phyloP scores from a whole-genome alignment of 2,888 invertebrate species.

The Limnephilus rhombicus region DNA sequence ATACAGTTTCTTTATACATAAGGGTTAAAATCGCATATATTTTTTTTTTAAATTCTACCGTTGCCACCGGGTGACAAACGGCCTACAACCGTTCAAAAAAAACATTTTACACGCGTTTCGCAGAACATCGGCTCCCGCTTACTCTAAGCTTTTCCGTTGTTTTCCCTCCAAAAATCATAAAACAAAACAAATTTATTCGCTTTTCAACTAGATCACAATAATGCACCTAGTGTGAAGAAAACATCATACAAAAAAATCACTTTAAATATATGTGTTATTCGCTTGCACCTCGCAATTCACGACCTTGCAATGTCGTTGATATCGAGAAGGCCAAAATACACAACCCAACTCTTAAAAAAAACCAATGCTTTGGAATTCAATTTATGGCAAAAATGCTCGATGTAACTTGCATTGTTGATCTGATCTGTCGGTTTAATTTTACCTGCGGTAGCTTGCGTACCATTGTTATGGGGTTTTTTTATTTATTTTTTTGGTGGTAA shows the following conservation, averaged over 20 bases:
- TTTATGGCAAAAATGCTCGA: neutral
- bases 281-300: neutral
- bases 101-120: too few species aligned
- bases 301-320: slow-evolving; percentile 23
- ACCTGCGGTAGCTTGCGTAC: neutral
- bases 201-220: too few species aligned
- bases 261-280: neutral
- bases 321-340: neutral
- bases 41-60: too few species aligned
- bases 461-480: neutral
- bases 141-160: too few species aligned
- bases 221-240: neutral
- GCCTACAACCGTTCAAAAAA: too few species aligned
- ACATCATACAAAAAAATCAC: neutral
- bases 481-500: neutral
- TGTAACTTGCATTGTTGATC: neutral
- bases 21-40: too few species aligned
- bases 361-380: neutral
- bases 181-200: too few species aligned
- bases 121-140: too few species aligned
- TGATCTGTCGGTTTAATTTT: neutral
- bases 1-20: too few species aligned
- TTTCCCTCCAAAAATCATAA: too few species aligned
- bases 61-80: too few species aligned
- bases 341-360: neutral